A percentile compares a stretch with the other conserved stretches of the same genome.
These are phyloP conservation scores for Cabera pusaria DNA, from an alignment of 2,888 invertebrate species.

Conservation along the genomic window DNA sequence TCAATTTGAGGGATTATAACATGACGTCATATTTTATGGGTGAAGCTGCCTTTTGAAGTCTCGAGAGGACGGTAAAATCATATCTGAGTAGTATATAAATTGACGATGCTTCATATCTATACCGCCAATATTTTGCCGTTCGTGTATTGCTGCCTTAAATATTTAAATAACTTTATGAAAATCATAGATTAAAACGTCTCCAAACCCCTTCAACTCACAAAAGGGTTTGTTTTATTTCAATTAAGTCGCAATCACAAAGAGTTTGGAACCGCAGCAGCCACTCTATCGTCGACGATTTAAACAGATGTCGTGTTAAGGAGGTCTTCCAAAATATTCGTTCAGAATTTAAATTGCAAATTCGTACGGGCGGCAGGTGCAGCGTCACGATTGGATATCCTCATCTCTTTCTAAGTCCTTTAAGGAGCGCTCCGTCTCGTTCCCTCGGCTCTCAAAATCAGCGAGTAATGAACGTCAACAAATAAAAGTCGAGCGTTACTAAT, in stretches of 20 bases:
- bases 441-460: constrained; percentile 69
- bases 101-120: too few species aligned
- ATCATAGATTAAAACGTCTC: constrained; percentile 38
- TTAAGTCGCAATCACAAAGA: constrained; percentile 77
- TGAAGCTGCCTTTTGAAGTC: constrained; percentile 16
- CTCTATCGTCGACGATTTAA: constrained; percentile 81
- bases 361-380: constrained; percentile 79
- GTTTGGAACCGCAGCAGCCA: constrained; percentile 70
- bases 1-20: constrained; percentile 73
- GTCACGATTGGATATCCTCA: constrained; percentile 57
- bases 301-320: constrained; percentile 84
- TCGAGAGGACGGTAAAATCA: constrained; percentile 11
- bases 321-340: constrained; percentile 78
- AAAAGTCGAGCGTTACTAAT: constrained; percentile 83
- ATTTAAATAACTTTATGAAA: constrained; percentile 31
- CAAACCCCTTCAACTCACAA: constrained; percentile 48
- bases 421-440: constrained; percentile 50
- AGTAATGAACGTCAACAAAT: constrained; percentile 83
- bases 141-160: constrained; percentile 3
- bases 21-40: constrained; percentile 39
- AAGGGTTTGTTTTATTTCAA: constrained; percentile 80
- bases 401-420: constrained; percentile 58
- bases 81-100: constrained; percentile 4
- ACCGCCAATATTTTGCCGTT: too few species aligned
- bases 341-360: constrained; percentile 84